Conservation (phyloP, 2,797 vertebrate genomes). For the Pelochelys cantorii region DNA sequence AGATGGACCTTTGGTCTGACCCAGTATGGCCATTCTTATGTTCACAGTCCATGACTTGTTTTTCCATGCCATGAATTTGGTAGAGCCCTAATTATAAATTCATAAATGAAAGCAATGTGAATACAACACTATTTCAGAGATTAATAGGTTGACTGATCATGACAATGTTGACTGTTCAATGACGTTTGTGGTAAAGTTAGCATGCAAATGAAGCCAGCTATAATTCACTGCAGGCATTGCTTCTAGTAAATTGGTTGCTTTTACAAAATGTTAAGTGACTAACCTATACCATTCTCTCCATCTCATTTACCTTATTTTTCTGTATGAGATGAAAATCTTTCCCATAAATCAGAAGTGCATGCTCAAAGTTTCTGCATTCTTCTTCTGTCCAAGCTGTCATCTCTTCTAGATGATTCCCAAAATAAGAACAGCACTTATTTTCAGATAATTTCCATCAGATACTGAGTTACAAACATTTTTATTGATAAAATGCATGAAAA, state of each 20-base stretch:
- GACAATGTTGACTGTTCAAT: not conserved
- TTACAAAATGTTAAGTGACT: not conserved
- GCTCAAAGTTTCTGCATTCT: slow-evolving; percentile 97
- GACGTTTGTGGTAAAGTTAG: not conserved
- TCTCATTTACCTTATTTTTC: slow-evolving; percentile 91
- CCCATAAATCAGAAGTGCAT: slow-evolving; percentile 95
- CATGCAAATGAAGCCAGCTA: not conserved
- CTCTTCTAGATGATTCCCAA: slow-evolving; percentile 83
- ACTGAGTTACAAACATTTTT: not conserved
- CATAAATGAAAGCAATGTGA: not conserved
- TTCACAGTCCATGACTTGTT: no score
- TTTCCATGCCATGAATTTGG: no score
- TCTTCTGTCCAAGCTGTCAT: slow-evolving; percentile 96
- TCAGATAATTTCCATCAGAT: not conserved
- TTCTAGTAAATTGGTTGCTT: slow-evolving; percentile 11
- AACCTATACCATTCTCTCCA: not conserved
- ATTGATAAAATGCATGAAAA: not conserved
- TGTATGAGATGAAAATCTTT: slow-evolving; percentile 99
- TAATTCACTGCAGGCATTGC: not conserved
- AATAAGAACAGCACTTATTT: slow-evolving; percentile 2
- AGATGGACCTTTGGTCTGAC: no score
- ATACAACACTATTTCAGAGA: not conserved
- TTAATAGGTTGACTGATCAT: not conserved
- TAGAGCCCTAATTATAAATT: not conserved
- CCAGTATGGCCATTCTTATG: no score